Conservation (phyloP, 1,140 invertebrate genomes). For the Euura saliciscinereae region DNA sequence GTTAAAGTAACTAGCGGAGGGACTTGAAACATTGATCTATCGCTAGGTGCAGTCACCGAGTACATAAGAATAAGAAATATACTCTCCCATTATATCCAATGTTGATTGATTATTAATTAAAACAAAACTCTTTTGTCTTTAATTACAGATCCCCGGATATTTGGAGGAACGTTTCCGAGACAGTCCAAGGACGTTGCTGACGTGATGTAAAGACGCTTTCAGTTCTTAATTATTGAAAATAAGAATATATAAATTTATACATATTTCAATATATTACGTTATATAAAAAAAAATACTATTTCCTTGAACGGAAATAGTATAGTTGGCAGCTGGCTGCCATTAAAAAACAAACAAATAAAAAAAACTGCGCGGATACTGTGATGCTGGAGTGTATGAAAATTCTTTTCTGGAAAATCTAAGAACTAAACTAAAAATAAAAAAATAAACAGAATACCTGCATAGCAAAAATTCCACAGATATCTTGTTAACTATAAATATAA, state of each 20-base stretch:
- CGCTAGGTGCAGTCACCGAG: too few relatives aligned
- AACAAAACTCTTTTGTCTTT: slow-evolving; percentile 35
- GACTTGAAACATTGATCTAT: too few relatives aligned
- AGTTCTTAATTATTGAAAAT: not conserved
- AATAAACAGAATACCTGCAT: not conserved
- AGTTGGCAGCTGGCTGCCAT: not conserved
- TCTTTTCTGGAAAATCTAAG: not conserved
- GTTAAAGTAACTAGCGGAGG: too few relatives aligned
- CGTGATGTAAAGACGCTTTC: slow-evolving; percentile 39
- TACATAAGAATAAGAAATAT: too few relatives aligned
- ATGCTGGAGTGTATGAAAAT: not conserved
- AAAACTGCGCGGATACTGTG: not conserved
- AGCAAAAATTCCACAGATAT: not conserved
- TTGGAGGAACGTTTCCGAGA: slow-evolving; percentile 55
- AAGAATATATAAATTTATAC: too few relatives aligned
- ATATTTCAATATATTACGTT: not conserved
- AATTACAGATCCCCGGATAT: slow-evolving; percentile 58
- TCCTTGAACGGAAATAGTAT: not conserved
- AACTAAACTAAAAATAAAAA: not conserved
- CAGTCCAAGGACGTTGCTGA: slow-evolving; percentile 48
- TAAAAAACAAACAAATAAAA: too few relatives aligned
- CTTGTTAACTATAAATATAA: not conserved
- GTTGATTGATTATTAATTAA: slow-evolving; percentile 13
- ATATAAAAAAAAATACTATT: not conserved
- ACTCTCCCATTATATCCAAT: too few relatives aligned